These are phyloP conservation scores for Pemphredon lugubris DNA, from an alignment of 2,888 invertebrate species.

Conservation along the genomic window DNA sequence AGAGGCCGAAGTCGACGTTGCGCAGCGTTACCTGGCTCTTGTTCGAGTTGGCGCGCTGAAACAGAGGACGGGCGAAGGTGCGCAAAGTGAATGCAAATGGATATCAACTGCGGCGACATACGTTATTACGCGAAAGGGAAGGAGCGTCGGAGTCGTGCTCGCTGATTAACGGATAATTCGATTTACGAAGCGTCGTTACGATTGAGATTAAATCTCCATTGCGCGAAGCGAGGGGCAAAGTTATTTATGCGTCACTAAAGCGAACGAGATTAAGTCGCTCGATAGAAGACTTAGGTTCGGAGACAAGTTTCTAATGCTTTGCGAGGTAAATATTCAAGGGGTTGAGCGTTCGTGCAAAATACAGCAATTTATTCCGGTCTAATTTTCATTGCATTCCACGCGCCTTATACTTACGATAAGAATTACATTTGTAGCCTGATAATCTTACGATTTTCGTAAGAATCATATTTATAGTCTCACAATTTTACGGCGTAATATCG, in stretches of 20 bases:
- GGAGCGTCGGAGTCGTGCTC: conserved; percentile 6
- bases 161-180: conserved; percentile 44
- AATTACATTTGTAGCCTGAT: too few species aligned
- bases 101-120: conserved; percentile 33
- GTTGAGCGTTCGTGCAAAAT: too few species aligned
- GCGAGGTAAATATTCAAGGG: too few species aligned
- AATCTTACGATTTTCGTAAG: too few species aligned
- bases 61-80: conserved; percentile 62
- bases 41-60: conserved; percentile 88
- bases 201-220: conserved; percentile 39
- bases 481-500: too few species aligned
- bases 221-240: conserved; percentile 17
- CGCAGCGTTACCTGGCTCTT: conserved; percentile 88
- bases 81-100: conserved; percentile 44
- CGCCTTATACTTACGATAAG: too few species aligned
- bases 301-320: too few species aligned
- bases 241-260: conserved; percentile 16
- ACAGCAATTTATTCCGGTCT: too few species aligned
- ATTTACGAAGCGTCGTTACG: conserved; percentile 33
- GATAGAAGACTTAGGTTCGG: too few species aligned
- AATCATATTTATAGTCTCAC: too few species aligned
- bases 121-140: conserved; percentile 27
- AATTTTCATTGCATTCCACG: too few species aligned
- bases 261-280: too few species aligned
- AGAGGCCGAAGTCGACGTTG: conserved; percentile 86